Evolutionary conservation across 2,888 invertebrate species (phyloP).

Genomic region (Keiferia lycopersicella): DNA sequence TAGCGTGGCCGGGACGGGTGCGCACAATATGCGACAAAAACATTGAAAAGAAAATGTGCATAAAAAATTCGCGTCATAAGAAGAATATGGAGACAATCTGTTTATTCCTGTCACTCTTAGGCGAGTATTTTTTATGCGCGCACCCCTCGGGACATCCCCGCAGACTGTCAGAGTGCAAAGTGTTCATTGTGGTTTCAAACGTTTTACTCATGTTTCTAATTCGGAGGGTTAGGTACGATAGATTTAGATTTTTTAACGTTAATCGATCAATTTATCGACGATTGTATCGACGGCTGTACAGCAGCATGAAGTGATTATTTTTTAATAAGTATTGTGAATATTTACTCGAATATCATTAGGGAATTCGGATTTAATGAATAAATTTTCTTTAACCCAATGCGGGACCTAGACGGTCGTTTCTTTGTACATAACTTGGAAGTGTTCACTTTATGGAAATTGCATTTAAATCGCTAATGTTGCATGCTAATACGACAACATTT

Average conservation of each 20-base stretch:
- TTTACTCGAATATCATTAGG: slow-evolving; percentile 78
- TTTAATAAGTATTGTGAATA: slow-evolving; percentile 71
- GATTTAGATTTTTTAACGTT: slow-evolving; percentile 59
- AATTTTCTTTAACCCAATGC: slow-evolving; percentile 55
- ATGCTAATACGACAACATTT: slow-evolving; percentile 60
- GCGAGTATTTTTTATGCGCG: too few species aligned
- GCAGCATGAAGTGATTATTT: slow-evolving; percentile 61
- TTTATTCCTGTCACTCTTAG: slow-evolving; percentile 20
- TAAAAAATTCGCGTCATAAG: too few species aligned
- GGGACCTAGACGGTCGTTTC: slow-evolving; percentile 54
- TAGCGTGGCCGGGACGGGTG: slow-evolving; percentile 17
- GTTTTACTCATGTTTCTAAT: slow-evolving; percentile 65
- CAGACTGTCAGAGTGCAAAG: slow-evolving; percentile 51
- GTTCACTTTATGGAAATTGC: slow-evolving; percentile 76
- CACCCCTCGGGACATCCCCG: slow-evolving; percentile 28
- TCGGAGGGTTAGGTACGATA: slow-evolving; percentile 58
- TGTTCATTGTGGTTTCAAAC: slow-evolving; percentile 68
- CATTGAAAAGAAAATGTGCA: too few species aligned
- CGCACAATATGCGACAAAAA: too few species aligned
- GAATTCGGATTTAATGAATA: slow-evolving; percentile 61
- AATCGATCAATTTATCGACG: slow-evolving; percentile 56
- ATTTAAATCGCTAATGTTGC: slow-evolving; percentile 77
- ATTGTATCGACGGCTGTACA: slow-evolving; percentile 67
- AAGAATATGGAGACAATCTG: too few species aligned
- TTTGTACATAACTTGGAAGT: slow-evolving; percentile 75